Conservation (phyloP, 2,113 vertebrate genomes). For the Merops nubicus region DNA sequence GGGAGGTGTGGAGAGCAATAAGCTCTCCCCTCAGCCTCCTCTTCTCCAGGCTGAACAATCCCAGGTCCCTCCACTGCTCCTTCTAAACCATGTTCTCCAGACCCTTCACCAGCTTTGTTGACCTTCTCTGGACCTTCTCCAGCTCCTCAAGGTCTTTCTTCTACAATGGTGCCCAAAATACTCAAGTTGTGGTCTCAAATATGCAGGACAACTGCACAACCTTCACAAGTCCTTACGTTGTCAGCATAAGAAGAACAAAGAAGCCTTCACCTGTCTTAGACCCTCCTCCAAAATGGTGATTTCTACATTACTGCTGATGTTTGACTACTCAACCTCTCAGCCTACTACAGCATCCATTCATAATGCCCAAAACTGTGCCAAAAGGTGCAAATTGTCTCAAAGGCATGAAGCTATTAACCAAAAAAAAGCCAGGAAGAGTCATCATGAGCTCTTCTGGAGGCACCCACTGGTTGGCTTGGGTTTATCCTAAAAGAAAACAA, state of each 20-base stretch:
- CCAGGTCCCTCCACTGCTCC: no score
- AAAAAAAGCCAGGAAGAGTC: not conserved
- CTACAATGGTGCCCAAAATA: no score
- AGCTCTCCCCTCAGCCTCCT: no score
- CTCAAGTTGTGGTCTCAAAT: no score
- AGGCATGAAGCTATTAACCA: not conserved
- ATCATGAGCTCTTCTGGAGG: not conserved
- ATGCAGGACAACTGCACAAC: no score
- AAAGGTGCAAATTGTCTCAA: not conserved
- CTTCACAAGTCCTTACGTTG: not conserved
- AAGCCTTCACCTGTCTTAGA: not conserved
- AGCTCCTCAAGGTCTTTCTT: no score
- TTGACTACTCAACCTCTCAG: not conserved
- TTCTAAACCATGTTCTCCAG: no score
- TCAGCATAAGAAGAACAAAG: not conserved
- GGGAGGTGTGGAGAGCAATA: no score
- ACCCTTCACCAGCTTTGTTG: no score
- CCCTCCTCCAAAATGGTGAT: not conserved
- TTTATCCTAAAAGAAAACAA: not conserved
- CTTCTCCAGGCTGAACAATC: no score
- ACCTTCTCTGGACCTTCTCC: no score
- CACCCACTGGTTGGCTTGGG: not conserved
- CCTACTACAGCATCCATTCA: rapidly evolving
- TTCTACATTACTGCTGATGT: not conserved
- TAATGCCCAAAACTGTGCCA: not conserved